Percentiles rank a stretch among this genome's conserved stretches.
Conservation (phyloP, 2,113 vertebrate species). For the Orientallactaga bullata region DNA sequence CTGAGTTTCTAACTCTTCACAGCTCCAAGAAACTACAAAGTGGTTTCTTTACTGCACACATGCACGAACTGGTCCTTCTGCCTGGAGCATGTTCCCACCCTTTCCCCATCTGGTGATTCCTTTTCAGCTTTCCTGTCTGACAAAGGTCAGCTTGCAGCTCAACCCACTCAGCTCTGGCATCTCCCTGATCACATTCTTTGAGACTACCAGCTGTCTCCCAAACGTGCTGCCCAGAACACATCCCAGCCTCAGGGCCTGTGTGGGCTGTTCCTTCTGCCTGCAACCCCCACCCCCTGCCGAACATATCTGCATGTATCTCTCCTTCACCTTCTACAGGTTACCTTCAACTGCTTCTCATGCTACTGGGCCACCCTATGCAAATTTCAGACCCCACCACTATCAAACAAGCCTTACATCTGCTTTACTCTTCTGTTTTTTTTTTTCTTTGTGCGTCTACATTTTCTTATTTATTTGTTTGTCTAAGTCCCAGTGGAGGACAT, state of each 20-base stretch:
- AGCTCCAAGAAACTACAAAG: constrained; percentile 43
- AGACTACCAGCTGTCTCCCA: constrained; percentile 18
- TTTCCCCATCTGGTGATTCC: background rate
- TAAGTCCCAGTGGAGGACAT: background rate
- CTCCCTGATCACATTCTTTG: background rate
- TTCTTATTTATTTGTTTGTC: background rate
- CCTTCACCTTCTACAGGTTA: background rate
- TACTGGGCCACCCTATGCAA: background rate
- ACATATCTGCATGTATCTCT: background rate
- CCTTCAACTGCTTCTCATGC: background rate
- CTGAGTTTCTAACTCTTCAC: constrained; percentile 39
- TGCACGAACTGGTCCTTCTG: background rate
- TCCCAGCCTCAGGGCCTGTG: background rate
- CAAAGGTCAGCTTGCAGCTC: constrained; percentile 40
- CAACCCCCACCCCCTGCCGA: background rate
- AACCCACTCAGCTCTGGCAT: constrained; percentile 6
- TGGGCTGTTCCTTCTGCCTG: background rate
- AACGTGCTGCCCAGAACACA: constrained; percentile 49
- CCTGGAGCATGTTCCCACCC: background rate
- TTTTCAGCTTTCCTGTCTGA: constrained; percentile 30
- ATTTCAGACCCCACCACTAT: background rate
- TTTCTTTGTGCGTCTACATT: constrained; percentile 41
- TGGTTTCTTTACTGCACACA: background rate
- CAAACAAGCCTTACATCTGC: background rate
- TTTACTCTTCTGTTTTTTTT: background rate